These are phyloP conservation scores for Chrysolina americana DNA, from an alignment of 2,888 invertebrate genomes.

Conservation along the genomic window DNA sequence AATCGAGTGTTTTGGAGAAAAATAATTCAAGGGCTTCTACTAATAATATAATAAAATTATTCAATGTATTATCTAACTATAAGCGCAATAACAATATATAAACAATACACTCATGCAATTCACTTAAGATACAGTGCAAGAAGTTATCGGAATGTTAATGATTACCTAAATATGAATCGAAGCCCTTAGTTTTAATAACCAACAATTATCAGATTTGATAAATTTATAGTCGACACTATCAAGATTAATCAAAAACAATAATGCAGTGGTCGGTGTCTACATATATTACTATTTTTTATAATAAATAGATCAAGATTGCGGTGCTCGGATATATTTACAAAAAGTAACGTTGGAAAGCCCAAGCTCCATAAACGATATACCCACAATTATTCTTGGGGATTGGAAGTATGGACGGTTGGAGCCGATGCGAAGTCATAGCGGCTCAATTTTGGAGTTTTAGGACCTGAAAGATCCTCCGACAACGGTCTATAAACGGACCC, in stretches of 20 bases:
- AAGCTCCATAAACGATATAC: slow-evolving; percentile 1
- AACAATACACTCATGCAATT: slow-evolving; percentile 42
- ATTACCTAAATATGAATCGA: slow-evolving; percentile 12
- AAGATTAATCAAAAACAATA: slow-evolving; percentile 3
- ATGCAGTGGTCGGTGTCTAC: slow-evolving; percentile 1
- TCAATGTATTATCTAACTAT: slow-evolving; percentile 45
- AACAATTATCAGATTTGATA: background rate
- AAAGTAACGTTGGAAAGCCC: slow-evolving; percentile 5
- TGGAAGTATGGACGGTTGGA: slow-evolving; percentile 58
- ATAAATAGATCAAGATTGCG: slow-evolving; percentile 32
- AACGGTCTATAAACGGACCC: slow-evolving; percentile 85
- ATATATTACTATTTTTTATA: slow-evolving; percentile 26
- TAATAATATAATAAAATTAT: slow-evolving; percentile 43
- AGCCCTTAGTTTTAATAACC: background rate
- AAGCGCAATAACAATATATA: slow-evolving; percentile 55
- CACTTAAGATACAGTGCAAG: slow-evolving; percentile 34
- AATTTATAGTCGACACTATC: background rate
- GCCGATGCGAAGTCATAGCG: slow-evolving; percentile 72
- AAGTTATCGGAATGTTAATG: slow-evolving; percentile 26
- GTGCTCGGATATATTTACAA: slow-evolving; percentile 17
- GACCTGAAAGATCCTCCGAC: slow-evolving; percentile 82
- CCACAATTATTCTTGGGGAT: slow-evolving; percentile 24
- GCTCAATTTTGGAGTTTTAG: slow-evolving; percentile 76
- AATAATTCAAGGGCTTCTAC: slow-evolving; percentile 12
- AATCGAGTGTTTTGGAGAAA: background rate